phyloP scores from a whole-genome alignment of 1,140 invertebrate genomes.

The Dolichoris vasculosae region DNA sequence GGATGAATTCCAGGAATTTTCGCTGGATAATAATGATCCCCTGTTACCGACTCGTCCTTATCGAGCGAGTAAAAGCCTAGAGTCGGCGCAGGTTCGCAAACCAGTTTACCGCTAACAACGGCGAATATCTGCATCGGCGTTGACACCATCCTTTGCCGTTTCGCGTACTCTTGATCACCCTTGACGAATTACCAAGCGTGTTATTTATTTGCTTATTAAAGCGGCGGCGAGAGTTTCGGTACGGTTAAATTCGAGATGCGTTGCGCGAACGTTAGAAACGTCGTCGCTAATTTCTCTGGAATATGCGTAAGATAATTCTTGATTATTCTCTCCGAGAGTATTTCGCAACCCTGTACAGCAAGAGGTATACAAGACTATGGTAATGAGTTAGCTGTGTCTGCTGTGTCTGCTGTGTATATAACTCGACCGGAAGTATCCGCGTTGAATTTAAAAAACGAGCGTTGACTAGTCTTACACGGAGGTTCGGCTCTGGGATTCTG shows the following conservation, averaged over 20 bases:
- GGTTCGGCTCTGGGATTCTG: conserved; percentile 3
- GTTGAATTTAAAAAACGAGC: not conserved
- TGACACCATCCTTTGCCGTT: not conserved
- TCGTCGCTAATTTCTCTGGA: not conserved
- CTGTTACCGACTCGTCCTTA: not conserved
- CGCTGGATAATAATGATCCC: not conserved
- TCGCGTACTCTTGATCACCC: not conserved
- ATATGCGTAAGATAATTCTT: not conserved
- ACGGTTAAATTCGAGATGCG: not conserved
- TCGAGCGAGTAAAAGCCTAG: not conserved
- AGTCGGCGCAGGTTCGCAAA: not conserved
- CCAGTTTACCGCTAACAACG: not conserved
- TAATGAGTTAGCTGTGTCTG: not conserved
- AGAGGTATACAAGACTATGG: not conserved
- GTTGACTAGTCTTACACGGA: not conserved
- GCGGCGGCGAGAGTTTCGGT: not conserved
- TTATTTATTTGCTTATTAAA: not conserved
- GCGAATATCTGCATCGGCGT: not conserved
- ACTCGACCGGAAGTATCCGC: not conserved
- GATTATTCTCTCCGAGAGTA: not conserved
- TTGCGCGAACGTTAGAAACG: not conserved
- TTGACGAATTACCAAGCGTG: not conserved
- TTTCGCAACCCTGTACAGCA: not conserved
- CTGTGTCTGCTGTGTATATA: not conserved
- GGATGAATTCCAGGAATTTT: not conserved